Conservation (phyloP, 2,888 invertebrate genomes). For the Odontocerum albicorne region DNA sequence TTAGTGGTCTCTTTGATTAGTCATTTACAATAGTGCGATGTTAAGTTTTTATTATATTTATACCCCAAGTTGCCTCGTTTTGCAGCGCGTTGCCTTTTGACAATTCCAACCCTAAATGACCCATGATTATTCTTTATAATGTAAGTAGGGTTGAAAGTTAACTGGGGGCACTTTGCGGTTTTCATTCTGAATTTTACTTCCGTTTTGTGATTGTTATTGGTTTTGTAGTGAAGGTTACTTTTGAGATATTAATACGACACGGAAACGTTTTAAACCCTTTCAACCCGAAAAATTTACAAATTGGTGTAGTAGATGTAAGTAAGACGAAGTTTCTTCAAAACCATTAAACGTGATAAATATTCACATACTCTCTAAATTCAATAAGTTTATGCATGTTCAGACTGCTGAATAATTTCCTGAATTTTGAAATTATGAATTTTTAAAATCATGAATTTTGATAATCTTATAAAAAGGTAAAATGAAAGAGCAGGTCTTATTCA, state of each 20-base stretch:
- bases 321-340: too few relatives aligned
- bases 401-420: too few relatives aligned
- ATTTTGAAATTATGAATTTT: too few relatives aligned
- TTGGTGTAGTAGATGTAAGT: too few relatives aligned
- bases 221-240: constrained; percentile 7
- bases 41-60: constrained; percentile 32
- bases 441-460: too few relatives aligned
- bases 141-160: constrained; percentile 30
- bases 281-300: too few relatives aligned
- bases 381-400: too few relatives aligned
- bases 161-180: constrained; percentile 32
- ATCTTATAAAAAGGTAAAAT: too few relatives aligned
- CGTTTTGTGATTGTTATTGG: constrained; percentile 10
- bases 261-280: background rate
- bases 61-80: constrained; percentile 13
- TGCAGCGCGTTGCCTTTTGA: constrained; percentile 25
- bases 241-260: background rate
- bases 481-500: too few relatives aligned
- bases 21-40: constrained; percentile 25
- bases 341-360: too few relatives aligned
- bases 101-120: constrained; percentile 25
- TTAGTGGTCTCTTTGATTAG: constrained; percentile 12
- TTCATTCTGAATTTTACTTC: constrained; percentile 8
- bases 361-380: too few relatives aligned
- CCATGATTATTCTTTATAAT: constrained; percentile 31